A percentile compares a stretch with the other conserved stretches of the same genome.
These are phyloP conservation scores for Himalopsyche anomala DNA, from an alignment of 2,888 invertebrate species.

Conservation along the genomic window DNA sequence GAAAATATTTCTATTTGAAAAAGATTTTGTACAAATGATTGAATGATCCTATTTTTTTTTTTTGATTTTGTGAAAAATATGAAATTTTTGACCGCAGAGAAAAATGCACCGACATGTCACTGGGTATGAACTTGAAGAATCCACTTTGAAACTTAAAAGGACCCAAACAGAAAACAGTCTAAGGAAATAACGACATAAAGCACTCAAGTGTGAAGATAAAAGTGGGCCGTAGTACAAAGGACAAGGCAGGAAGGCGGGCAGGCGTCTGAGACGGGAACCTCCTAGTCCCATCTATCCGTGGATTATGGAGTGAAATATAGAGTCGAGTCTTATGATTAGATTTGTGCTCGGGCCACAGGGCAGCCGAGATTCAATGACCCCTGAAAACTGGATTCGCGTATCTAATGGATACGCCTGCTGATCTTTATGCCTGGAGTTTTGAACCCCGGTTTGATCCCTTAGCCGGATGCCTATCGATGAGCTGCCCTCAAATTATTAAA, in stretches of 20 bases:
- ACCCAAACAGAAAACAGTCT: slow-evolving; percentile 51
- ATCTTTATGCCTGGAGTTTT: slow-evolving; percentile 57
- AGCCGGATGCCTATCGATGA: slow-evolving; percentile 31
- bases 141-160: slow-evolving; percentile 57
- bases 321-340: slow-evolving; percentile 64
- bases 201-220: slow-evolving; percentile 65
- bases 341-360: slow-evolving; percentile 63
- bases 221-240: slow-evolving; percentile 59
- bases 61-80: too few species aligned
- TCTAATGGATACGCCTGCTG: slow-evolving; percentile 53
- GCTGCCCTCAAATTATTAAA: slow-evolving; percentile 24
- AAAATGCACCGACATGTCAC: neutral
- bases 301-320: slow-evolving; percentile 65
- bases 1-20: too few species aligned
- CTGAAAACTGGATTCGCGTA: slow-evolving; percentile 64
- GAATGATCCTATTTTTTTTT: too few species aligned
- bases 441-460: slow-evolving; percentile 46
- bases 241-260: slow-evolving; percentile 35
- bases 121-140: slow-evolving; percentile 48
- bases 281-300: slow-evolving; percentile 60
- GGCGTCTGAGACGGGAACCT: neutral
- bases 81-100: too few species aligned
- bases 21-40: too few species aligned
- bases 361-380: slow-evolving; percentile 64
- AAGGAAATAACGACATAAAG: slow-evolving; percentile 59